Conservation (phyloP, 2,797 vertebrate species). For the Carduelis carduelis region DNA sequence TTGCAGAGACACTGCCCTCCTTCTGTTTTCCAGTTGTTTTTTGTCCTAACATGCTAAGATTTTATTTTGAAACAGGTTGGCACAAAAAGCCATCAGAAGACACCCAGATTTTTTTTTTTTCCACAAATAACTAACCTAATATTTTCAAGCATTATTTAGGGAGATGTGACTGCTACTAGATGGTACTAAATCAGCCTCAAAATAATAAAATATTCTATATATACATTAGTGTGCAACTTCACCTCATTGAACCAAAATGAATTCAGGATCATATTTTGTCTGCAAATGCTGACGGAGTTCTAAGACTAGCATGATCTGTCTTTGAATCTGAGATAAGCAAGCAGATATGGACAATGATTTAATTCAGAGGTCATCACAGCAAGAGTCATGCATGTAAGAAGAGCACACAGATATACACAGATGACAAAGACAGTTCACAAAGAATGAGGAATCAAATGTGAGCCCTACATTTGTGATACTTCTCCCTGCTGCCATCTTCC, state of each 20-base stretch:
- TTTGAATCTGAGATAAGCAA: not conserved
- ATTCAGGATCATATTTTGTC: not conserved
- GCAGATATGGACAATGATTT: not conserved
- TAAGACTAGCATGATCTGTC: not conserved
- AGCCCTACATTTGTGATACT: not conserved
- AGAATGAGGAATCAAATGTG: not conserved
- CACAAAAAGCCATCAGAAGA: not conserved
- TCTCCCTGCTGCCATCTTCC: not conserved
- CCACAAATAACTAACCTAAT: not conserved
- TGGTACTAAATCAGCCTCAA: not conserved
- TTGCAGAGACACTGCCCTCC: not conserved
- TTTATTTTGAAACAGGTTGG: not conserved
- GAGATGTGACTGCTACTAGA: not conserved
- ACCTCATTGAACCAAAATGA: not conserved
- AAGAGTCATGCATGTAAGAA: not conserved
- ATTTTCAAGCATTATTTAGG: not conserved
- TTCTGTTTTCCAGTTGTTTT: not conserved
- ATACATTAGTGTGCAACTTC: not conserved
- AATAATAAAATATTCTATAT: not conserved
- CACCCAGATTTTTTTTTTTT: not conserved
- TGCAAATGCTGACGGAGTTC: not conserved
- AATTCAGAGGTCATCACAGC: not conserved
- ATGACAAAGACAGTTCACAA: not conserved
- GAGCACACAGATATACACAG: not conserved
- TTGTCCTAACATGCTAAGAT: not conserved